Evolutionary conservation across 2,113 vertebrate genomes (phyloP).

Genomic region (Daubentonia madagascariensis): DNA sequence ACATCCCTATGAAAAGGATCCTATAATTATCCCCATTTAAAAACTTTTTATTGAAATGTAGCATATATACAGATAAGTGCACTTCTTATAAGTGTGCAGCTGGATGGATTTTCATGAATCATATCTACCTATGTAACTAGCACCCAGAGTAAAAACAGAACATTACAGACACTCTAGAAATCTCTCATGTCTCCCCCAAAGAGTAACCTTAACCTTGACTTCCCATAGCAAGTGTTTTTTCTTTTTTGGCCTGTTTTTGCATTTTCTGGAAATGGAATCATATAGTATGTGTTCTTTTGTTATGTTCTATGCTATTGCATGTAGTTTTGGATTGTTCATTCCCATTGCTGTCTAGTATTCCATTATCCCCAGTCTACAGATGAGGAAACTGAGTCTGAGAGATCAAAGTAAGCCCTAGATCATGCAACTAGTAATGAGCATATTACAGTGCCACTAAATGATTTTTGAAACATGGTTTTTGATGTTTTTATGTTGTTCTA

Average conservation of each 20-base stretch:
- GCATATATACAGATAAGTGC: too few species aligned
- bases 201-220: background rate
- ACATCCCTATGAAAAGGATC: background rate
- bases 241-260: background rate
- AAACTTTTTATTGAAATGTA: background rate
- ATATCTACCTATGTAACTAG: background rate
- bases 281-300: background rate
- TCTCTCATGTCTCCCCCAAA: background rate
- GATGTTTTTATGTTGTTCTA: background rate
- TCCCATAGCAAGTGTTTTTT: background rate
- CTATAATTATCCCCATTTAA: conserved; percentile 15
- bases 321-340: background rate
- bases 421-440: too few species aligned
- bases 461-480: background rate
- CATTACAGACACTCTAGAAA: background rate
- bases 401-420: background rate
- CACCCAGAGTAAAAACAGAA: background rate
- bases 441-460: background rate
- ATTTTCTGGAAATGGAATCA: background rate
- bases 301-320: background rate
- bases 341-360: background rate
- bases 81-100: background rate
- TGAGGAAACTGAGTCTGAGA: background rate
- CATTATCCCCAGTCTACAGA: background rate
- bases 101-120: background rate